Conservation (phyloP, 1,140 invertebrate species). For the Ditylenchus dipsaci region DNA sequence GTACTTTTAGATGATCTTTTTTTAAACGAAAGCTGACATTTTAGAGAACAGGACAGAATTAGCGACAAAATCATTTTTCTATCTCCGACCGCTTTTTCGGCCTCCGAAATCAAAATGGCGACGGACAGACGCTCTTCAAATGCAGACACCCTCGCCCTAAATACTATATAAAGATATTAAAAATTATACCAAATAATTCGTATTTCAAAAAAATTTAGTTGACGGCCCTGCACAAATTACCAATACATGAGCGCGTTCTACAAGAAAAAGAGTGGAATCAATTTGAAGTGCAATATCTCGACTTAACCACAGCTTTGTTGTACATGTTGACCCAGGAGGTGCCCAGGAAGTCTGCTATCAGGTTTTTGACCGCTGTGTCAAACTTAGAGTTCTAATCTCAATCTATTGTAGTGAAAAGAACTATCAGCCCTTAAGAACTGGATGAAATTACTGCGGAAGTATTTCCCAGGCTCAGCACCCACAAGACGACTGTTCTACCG, state of each 20-base stretch:
- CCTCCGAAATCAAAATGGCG: too few relatives aligned
- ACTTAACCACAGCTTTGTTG: conserved; percentile 28
- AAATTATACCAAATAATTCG: too few relatives aligned
- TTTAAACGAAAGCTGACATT: too few relatives aligned
- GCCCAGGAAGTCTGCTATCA: conserved; percentile 29
- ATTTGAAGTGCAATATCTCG: conserved; percentile 45
- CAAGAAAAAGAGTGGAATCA: conserved; percentile 35
- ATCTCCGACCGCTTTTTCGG: too few relatives aligned
- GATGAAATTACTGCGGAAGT: conserved; percentile 51
- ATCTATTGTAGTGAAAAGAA: too few relatives aligned
- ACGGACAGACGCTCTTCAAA: too few relatives aligned
- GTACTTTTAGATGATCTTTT: too few relatives aligned
- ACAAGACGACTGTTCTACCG: conserved; percentile 52
- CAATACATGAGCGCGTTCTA: background rate
- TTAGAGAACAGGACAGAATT: too few relatives aligned
- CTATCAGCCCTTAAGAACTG: conserved; percentile 39
- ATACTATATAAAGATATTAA: too few relatives aligned
- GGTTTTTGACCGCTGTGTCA: conserved; percentile 7
- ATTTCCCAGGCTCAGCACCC: conserved; percentile 52
- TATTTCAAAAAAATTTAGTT: background rate
- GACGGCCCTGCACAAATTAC: background rate
- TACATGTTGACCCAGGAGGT: conserved; percentile 45
- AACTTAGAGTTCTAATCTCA: too few relatives aligned
- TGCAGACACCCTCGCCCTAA: too few relatives aligned
- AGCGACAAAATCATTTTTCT: too few relatives aligned